These are phyloP conservation scores for Trachelus stipa DNA, from an alignment of 2,888 invertebrate species.

Conservation along the genomic window DNA sequence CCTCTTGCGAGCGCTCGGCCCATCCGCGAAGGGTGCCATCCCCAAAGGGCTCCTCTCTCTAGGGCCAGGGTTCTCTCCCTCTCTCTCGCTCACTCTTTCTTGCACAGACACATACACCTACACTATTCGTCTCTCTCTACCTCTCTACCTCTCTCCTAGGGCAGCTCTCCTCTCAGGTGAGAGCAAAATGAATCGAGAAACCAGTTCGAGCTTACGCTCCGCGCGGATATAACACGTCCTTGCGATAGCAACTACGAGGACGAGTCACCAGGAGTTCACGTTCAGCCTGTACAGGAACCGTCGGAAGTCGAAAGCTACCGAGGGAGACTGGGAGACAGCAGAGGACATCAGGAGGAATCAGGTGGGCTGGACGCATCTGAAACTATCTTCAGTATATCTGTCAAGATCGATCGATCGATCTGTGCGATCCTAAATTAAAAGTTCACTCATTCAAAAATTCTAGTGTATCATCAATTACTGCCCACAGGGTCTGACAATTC, in stretches of 20 bases:
- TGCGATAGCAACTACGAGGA: not conserved
- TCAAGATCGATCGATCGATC: not conserved
- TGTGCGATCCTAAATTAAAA: not conserved
- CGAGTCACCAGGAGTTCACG: not conserved
- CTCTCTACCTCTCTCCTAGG: conserved; percentile 5
- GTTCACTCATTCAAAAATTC: not conserved
- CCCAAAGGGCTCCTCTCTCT: conserved; percentile 14
- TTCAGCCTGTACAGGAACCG: not conserved
- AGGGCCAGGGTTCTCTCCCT: conserved; percentile 12
- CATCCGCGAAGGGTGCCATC: conserved; percentile 29
- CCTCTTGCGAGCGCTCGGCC: conserved; percentile 28
- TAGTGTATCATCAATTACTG: not conserved
- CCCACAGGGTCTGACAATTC: not conserved
- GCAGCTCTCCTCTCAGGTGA: not conserved
- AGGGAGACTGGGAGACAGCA: not conserved
- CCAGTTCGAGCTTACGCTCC: not conserved
- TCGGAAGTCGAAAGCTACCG: not conserved
- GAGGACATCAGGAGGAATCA: not conserved
- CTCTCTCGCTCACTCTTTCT: conserved; percentile 22
- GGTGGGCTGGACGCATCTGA: not conserved
- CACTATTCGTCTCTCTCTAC: not conserved
- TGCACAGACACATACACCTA: not conserved
- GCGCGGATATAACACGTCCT: not conserved
- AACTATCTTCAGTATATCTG: not conserved
- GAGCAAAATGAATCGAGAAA: not conserved